Conservation (phyloP, 2,888 invertebrate species). For the Lagria hirta region DNA sequence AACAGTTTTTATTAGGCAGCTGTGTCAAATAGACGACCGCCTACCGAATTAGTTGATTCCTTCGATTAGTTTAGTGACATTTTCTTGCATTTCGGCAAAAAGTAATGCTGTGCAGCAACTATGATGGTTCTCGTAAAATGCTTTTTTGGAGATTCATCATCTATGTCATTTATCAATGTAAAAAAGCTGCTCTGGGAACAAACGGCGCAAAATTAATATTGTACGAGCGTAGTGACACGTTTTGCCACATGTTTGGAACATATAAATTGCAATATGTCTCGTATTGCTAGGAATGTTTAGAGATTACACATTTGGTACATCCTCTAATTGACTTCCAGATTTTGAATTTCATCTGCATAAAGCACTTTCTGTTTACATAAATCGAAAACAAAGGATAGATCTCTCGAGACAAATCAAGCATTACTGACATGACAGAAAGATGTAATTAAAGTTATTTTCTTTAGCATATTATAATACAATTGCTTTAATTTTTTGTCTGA, state of each 20-base stretch:
- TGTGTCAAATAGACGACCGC: slow-evolving; percentile 29
- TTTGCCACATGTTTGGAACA: slow-evolving; percentile 17
- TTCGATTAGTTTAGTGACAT: slow-evolving; percentile 30
- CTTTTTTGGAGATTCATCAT: too few species aligned
- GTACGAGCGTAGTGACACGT: background rate
- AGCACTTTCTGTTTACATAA: slow-evolving; percentile 25
- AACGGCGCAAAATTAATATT: too few species aligned
- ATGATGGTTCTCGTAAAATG: too few species aligned
- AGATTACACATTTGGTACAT: slow-evolving; percentile 30
- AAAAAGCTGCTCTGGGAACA: too few species aligned
- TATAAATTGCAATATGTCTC: slow-evolving; percentile 30
- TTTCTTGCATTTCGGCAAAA: slow-evolving; percentile 15
- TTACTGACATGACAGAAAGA: too few species aligned
- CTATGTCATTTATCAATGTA: too few species aligned
- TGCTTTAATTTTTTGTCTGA: too few species aligned
- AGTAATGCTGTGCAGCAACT: too few species aligned
- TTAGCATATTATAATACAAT: too few species aligned
- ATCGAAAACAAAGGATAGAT: background rate
- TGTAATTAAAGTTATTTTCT: too few species aligned
- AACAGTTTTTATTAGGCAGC: slow-evolving; percentile 30
- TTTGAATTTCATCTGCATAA: slow-evolving; percentile 31
- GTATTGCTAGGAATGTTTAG: slow-evolving; percentile 30
- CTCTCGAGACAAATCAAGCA: background rate
- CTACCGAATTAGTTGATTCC: slow-evolving; percentile 30
- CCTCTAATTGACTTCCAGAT: slow-evolving; percentile 36